Evolutionary conservation across 30 jellyfish, hydroid and myxozoan genomes (phyloP), one percentile per base, ranked within the genome.

Genomic region (Cassiopea xamachana): DNA sequence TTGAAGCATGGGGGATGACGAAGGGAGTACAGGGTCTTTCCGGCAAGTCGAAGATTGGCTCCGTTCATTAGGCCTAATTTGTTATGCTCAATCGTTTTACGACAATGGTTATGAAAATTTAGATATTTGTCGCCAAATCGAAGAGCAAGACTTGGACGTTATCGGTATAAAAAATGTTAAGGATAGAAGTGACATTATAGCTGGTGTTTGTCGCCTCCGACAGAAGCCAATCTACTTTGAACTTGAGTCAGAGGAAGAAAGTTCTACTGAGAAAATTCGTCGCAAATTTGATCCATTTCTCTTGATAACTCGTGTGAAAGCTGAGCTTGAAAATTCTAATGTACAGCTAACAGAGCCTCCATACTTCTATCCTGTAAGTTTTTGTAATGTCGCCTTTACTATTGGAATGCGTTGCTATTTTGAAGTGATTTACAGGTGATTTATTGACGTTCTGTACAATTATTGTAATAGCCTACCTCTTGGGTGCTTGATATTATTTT

Each of bases 41-140:
- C 97, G 96, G 61, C 91, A 77, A 48, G 99, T 95, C 15, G 99
- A 95, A 82, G 99, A 95, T 71, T 95, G 99, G 99, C 92, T 95
- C 14, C 96, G 99, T 48, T 81, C 92, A 17, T 60, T 95, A 81
- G 99, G 99, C 80, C 92, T 95, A 70, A 76, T 95, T 45, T 97
- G 96, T 61, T 95, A 81, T 91, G 99, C 99, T 77, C 99, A 95
- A 75, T 73, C 97, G 45, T 95, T 95, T 78, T 95, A 95, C 84
- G 99, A 95, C 77, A 95, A 95, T 87, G 99, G 99, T 62, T 95
- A 95, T 62, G 99, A 95, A 46, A 94, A 95, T 69, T 19, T 95
- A 14, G 99, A 95, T 19, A 95, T 92, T 15, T 95, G 99, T 84
- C 87, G 89, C 74, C 86, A 81, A 69, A 95, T 95, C 27, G 87